These are phyloP conservation scores for Himalopsyche anomala DNA, from an alignment of 2,888 invertebrate species.

Conservation along the genomic window DNA sequence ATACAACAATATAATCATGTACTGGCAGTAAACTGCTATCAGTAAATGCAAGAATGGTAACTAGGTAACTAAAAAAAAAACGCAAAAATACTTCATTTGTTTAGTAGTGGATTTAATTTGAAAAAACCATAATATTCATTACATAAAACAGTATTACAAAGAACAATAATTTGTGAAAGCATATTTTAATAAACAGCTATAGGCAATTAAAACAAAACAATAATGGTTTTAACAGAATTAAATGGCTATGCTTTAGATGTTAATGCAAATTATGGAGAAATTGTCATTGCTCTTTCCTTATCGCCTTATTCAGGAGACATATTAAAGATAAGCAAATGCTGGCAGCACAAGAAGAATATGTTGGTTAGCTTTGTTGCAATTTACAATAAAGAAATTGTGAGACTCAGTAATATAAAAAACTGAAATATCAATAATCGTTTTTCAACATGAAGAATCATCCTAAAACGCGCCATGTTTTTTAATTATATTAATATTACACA, in stretches of 20 bases:
- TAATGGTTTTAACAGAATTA: too few species aligned
- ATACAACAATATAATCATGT: background rate
- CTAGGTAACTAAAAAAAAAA: conserved; percentile 27
- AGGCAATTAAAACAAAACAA: too few species aligned
- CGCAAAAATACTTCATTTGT: conserved; percentile 13
- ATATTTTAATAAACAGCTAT: background rate
- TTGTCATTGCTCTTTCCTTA: too few species aligned
- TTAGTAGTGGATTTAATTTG: conserved; percentile 35
- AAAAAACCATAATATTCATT: conserved; percentile 28
- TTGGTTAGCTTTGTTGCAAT: too few species aligned
- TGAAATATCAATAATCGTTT: background rate
- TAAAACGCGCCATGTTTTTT: conserved; percentile 15
- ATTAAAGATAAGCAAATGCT: background rate
- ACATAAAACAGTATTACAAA: conserved; percentile 28
- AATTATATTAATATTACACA: too few species aligned
- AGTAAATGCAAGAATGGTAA: background rate
- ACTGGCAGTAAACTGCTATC: background rate
- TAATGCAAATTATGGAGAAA: too few species aligned
- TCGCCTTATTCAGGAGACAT: too few species aligned
- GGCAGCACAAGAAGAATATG: background rate
- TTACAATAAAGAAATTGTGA: too few species aligned
- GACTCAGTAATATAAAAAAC: too few species aligned
- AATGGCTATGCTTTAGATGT: too few species aligned
- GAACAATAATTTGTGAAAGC: conserved; percentile 7
- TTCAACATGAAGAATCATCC: background rate